Percentiles rank a stretch among this genome's conserved stretches.
Conservation (phyloP, 2,888 invertebrate genomes). For the Hemicrepidius hirtus region DNA sequence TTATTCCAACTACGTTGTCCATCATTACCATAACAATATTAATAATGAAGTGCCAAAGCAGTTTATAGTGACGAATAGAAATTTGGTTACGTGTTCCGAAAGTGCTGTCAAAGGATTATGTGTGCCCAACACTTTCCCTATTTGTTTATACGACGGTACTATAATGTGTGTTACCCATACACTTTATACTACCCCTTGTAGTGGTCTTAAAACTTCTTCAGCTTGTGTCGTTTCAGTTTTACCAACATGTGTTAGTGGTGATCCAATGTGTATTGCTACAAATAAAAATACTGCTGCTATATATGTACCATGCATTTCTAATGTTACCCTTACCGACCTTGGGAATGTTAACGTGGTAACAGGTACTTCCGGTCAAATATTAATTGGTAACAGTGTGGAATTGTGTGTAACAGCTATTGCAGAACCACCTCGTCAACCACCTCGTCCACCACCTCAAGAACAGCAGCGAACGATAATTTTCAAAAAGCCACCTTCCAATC, state of each 20-base stretch:
- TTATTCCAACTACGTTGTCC: conserved; percentile 64
- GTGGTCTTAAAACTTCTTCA: conserved; percentile 57
- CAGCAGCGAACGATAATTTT: no score
- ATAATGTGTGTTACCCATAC: conserved; percentile 69
- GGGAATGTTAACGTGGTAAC: not conserved
- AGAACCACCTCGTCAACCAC: no score
- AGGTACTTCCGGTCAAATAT: not conserved
- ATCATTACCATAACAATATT: conserved; percentile 68
- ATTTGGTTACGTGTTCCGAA: conserved; percentile 65
- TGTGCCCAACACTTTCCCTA: conserved; percentile 66
- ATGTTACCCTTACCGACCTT: conserved; percentile 52
- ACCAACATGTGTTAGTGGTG: conserved; percentile 66
- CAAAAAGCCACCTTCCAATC: no score
- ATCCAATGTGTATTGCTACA: conserved; percentile 62
- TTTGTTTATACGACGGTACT: conserved; percentile 68
- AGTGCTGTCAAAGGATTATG: conserved; percentile 66
- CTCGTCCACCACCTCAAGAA: no score
- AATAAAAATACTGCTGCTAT: conserved; percentile 60
- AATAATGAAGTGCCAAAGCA: conserved; percentile 63
- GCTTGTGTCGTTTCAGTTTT: conserved; percentile 65
- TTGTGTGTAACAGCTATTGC: conserved; percentile 48
- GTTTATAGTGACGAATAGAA: conserved; percentile 64
- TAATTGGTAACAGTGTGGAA: not conserved
- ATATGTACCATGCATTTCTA: conserved; percentile 66
- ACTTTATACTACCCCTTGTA: conserved; percentile 64